phyloP scores from a whole-genome alignment of 2,113 vertebrate genomes.

The Anser cygnoides region DNA sequence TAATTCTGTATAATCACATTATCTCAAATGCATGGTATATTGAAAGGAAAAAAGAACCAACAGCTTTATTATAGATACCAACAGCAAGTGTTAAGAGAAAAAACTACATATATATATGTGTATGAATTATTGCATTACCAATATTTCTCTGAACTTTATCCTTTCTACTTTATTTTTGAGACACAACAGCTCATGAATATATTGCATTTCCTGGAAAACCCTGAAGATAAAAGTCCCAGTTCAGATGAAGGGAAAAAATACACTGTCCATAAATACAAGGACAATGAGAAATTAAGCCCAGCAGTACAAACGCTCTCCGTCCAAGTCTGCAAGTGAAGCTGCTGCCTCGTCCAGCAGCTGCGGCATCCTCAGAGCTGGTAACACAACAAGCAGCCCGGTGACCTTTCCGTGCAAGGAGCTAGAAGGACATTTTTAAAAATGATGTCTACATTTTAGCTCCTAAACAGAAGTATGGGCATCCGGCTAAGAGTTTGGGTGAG shows the following conservation, averaged over 20 bases:
- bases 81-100: neutral
- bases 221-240: neutral
- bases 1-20: slow-evolving; percentile 1
- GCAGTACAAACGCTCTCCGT: neutral
- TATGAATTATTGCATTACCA: neutral
- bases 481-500: neutral
- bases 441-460: neutral
- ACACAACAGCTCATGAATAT: neutral
- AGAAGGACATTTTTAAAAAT: neutral
- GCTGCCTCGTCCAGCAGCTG: neutral
- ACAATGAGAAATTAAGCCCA: neutral
- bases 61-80: neutral
- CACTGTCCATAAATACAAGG: neutral
- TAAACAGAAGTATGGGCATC: neutral
- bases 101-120: neutral
- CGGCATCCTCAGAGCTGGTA: neutral
- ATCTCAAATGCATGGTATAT: neutral
- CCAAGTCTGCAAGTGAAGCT: neutral
- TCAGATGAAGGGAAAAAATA: neutral
- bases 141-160: neutral
- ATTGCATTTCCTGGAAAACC: neutral
- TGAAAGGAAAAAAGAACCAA: neutral
- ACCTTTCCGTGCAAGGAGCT: neutral
- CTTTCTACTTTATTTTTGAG: slow-evolving; percentile 1
- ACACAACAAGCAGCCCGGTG: neutral